A percentile compares a stretch with the other conserved stretches of the same genome.
Conservation (phyloP, 2,113 vertebrate genomes). For the Nycticorax nycticorax region DNA sequence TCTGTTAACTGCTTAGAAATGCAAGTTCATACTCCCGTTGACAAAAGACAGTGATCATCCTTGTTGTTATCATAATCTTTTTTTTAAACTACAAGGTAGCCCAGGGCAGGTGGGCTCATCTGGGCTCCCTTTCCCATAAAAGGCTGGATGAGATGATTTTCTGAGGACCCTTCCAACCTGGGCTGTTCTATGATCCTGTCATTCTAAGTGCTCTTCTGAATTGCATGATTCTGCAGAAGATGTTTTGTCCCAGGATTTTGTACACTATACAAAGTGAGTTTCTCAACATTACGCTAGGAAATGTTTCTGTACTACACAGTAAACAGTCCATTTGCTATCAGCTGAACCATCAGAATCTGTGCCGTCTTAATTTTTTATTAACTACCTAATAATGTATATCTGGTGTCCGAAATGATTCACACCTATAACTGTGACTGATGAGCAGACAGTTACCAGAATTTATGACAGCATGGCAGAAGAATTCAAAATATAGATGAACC, state of each 20-base stretch:
- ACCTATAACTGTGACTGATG: not conserved
- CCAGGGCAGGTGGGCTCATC: not conserved
- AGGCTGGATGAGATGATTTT: accelerated
- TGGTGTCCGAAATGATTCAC: not conserved
- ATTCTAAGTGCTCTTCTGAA: not conserved
- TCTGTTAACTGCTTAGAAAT: not conserved
- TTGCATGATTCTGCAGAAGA: not conserved
- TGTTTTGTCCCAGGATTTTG: not conserved
- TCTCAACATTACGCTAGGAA: not conserved
- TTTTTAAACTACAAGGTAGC: not conserved
- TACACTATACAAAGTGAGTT: not conserved
- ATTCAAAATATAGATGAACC: not conserved
- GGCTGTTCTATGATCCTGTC: not conserved
- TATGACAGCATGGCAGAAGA: not conserved
- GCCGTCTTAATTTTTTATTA: not conserved
- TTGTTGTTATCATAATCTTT: not conserved
- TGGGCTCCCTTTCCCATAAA: not conserved
- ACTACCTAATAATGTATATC: not conserved
- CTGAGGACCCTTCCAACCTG: not conserved
- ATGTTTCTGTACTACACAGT: not conserved
- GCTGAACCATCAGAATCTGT: not conserved
- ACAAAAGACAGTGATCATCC: not conserved
- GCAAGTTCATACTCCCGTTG: not conserved
- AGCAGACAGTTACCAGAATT: not conserved
- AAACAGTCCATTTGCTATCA: not conserved